Base-by-base conservation (phyloP, 2,888 invertebrate genomes). In the Sympetrum striolatum region DNA sequence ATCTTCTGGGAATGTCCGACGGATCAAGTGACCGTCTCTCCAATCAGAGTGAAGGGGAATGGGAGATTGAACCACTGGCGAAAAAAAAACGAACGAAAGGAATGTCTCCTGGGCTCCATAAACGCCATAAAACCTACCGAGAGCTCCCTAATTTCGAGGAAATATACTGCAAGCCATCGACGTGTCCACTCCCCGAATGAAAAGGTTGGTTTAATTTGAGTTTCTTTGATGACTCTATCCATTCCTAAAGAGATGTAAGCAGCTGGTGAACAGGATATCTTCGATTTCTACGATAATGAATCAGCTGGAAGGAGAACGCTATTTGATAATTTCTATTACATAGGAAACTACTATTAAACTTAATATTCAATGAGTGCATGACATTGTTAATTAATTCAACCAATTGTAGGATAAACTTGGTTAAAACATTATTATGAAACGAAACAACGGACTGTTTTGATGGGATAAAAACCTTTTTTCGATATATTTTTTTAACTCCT, bases 151-250 rank as follows among this genome's bases (percentile, higher is more conserved):
- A 31, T 82, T 82, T 18, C 35, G 82, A 31, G 25, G 58, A 82
- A 35, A 82, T 58, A 82, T 82, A 82, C 53, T 58, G 35, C 53
- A 18, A 6, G 18, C 31, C 53, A 35, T n/a, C 31, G 35, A 82
- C 58, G 53, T 81, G 81, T n/a, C n/a, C 25, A 25, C n/a, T n/a
- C 5, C 8, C 6, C 81, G 18, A 53, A 44, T 81, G 10, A 81
- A 44, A 73, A 12, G 73, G 25, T 44, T 44, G 44, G 31, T 35
- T 31, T 10, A 31, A 15, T 31, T 35, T 15, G 35, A 6, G 5
- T 18, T 82, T 58, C 53, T 82, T 35, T 82, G 18, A 82, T 82
- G 82, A 58, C 58, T 82, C 31, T 31, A 82, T 82, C 82, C 18
- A 31, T 35, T 58, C 22, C 31, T 8, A 35, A 82, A 8, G n/a